Conservation (phyloP, 2,888 invertebrate genomes). For the Melipona beecheii region DNA sequence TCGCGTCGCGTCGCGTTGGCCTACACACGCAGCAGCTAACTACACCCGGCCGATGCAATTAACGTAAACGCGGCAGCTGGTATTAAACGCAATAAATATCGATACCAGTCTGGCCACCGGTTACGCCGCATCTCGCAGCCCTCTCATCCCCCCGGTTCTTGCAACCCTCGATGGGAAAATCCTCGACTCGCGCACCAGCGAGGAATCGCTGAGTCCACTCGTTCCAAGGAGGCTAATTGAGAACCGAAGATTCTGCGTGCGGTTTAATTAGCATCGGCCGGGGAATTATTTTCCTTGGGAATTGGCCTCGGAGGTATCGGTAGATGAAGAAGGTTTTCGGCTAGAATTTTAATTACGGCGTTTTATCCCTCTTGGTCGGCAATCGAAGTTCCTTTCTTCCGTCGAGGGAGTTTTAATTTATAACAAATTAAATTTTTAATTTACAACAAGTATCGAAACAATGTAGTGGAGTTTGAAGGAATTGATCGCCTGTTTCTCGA, state of each 20-base stretch:
- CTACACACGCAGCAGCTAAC: conserved; percentile 28
- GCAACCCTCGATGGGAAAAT: background rate
- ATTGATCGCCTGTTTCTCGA: no score
- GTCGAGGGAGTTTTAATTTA: no score
- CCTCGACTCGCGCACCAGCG: background rate
- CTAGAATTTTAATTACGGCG: background rate
- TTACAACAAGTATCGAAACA: no score
- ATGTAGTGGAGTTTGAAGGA: no score
- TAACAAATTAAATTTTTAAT: no score
- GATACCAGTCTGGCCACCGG: conserved; percentile 43
- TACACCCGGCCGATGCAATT: conserved; percentile 48
- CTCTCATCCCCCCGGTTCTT: background rate
- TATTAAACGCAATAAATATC: conserved; percentile 65
- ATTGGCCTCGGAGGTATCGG: background rate
- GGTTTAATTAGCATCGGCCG: conserved; percentile 39
- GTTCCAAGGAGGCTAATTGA: conserved; percentile 40
- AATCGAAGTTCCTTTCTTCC: no score
- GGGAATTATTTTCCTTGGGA: conserved; percentile 15
- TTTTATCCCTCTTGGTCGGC: no score
- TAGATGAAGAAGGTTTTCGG: background rate
- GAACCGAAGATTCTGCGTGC: conserved; percentile 1
- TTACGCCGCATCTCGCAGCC: background rate
- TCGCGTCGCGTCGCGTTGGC: background rate
- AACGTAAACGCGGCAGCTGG: conserved; percentile 49
- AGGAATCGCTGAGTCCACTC: conserved; percentile 22